A percentile compares a stretch with the other conserved stretches of the same genome.
These are phyloP conservation scores for Andricus grossulariae DNA, from an alignment of 1,140 invertebrate species.

Conservation along the genomic window DNA sequence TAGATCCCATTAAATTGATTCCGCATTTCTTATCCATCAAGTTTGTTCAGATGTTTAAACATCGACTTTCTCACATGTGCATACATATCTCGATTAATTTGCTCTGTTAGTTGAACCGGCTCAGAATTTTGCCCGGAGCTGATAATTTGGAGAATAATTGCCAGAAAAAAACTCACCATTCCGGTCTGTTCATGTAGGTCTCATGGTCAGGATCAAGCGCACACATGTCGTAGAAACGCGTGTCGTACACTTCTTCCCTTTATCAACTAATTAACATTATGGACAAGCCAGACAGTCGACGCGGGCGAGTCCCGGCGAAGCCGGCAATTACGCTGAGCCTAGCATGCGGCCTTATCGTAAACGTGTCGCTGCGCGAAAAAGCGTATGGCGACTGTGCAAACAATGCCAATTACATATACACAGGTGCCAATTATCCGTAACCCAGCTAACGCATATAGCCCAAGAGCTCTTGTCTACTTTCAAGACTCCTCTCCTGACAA, in stretches of 20 bases:
- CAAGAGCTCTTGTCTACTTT: background rate
- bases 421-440: constrained; percentile 62
- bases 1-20: no score
- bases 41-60: no score
- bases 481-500: constrained; percentile 38
- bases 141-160: no score
- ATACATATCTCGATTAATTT: no score
- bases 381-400: constrained; percentile 66
- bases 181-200: background rate
- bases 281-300: constrained; percentile 47
- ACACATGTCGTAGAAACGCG: constrained; percentile 22
- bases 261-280: constrained; percentile 67
- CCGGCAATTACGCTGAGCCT: constrained; percentile 43
- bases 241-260: constrained; percentile 45
- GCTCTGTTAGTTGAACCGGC: no score
- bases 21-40: no score
- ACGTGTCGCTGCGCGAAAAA: constrained; percentile 44
- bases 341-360: constrained; percentile 58
- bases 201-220: background rate
- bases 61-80: no score
- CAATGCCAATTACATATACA: constrained; percentile 69
- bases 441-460: constrained; percentile 17
- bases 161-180: background rate
- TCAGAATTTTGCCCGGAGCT: no score
- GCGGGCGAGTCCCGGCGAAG: constrained; percentile 35